These are phyloP conservation scores for Cabera pusaria DNA, from an alignment of 2,888 invertebrate species.

Conservation along the genomic window DNA sequence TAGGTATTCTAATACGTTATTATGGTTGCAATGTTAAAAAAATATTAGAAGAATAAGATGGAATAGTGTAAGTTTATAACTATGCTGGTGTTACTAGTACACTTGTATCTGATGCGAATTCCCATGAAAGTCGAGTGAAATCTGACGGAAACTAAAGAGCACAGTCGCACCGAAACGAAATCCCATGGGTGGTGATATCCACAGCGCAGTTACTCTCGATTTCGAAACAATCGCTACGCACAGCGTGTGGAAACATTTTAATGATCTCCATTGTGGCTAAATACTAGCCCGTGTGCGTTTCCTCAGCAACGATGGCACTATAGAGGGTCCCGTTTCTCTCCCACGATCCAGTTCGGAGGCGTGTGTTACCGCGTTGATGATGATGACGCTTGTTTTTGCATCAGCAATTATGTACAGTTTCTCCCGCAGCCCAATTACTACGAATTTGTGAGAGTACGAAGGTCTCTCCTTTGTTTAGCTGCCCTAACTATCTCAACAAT, in stretches of 20 bases:
- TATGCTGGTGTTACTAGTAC: no score
- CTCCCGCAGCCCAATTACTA: conserved; percentile 72
- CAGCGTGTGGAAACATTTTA: conserved; percentile 72
- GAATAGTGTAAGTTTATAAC: no score
- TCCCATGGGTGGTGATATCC: conserved; percentile 38
- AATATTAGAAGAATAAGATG: no score
- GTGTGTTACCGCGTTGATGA: conserved; percentile 74
- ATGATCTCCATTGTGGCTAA: conserved; percentile 70
- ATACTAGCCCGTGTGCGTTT: conserved; percentile 63
- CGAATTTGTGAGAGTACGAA: conserved; percentile 72
- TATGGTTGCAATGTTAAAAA: no score
- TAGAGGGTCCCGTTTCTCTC: conserved; percentile 77
- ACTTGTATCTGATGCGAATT: no score
- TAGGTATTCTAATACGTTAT: no score
- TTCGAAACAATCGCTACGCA: conserved; percentile 75
- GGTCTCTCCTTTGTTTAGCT: conserved; percentile 64
- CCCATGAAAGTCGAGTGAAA: conserved; percentile 8
- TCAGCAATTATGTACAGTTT: conserved; percentile 79
- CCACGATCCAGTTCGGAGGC: conserved; percentile 76
- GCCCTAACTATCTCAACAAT: conserved; percentile 62
- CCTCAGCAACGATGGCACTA: conserved; percentile 62
- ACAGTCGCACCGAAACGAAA: conserved; percentile 25
- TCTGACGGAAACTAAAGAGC: conserved; percentile 8
- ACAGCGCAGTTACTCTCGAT: conserved; percentile 64
- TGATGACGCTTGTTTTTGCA: conserved; percentile 76